Evolutionary conservation across 2,113 vertebrate genomes (phyloP).

Genomic region (Entelurus aequoreus): DNA sequence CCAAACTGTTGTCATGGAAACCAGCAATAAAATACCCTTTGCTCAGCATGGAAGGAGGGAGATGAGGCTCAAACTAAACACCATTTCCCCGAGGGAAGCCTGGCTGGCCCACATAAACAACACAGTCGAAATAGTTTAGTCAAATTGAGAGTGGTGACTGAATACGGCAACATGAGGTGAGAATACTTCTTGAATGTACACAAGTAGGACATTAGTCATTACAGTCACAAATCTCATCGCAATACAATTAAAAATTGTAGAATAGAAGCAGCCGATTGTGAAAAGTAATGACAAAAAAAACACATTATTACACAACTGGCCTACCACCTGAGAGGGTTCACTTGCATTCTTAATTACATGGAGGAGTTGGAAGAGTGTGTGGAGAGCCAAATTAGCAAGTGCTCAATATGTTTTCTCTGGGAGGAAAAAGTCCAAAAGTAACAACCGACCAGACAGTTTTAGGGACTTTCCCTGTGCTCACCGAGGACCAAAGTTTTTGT

Average conservation of each 20-base stretch:
- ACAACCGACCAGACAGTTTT: slow-evolving; percentile 23
- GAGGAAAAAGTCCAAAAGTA: background rate
- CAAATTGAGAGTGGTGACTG: slow-evolving; percentile 33
- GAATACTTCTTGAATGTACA: background rate
- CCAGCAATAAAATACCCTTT: slow-evolving; percentile 63
- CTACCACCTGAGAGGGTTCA: background rate
- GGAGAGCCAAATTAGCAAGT: background rate
- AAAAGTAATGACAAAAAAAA: slow-evolving; percentile 5
- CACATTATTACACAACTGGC: slow-evolving; percentile 3
- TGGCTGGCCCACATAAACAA: slow-evolving; percentile 55
- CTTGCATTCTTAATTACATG: slow-evolving; percentile 22
- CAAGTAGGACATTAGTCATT: too few species aligned
- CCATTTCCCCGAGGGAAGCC: slow-evolving; percentile 46
- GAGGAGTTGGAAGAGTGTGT: slow-evolving; percentile 12
- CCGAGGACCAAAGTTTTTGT: slow-evolving; percentile 10
- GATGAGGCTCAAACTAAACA: slow-evolving; percentile 61
- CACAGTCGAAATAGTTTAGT: slow-evolving; percentile 20
- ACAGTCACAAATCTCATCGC: too few species aligned
- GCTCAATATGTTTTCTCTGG: slow-evolving; percentile 1
- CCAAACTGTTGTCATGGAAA: slow-evolving; percentile 56
- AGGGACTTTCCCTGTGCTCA: slow-evolving; percentile 46
- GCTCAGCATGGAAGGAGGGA: slow-evolving; percentile 59
- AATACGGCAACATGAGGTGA: slow-evolving; percentile 6
- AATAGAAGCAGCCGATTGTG: background rate
- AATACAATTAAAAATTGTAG: too few species aligned